Base-by-base conservation (phyloP, 2,797 vertebrate species). In the Lutjanus campechanus region DNA sequence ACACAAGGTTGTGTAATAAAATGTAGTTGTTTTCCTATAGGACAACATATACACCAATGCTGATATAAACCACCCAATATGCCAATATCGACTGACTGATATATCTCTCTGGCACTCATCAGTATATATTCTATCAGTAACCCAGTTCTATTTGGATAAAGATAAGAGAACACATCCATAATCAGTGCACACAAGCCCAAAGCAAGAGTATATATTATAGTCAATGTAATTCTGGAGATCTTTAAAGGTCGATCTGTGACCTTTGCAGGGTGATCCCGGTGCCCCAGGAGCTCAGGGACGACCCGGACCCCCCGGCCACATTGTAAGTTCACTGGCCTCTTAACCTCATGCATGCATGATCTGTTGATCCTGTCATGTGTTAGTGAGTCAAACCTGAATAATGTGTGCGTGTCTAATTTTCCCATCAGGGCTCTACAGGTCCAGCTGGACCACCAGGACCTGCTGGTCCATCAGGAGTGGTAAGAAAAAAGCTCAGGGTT, bases 181-280 rank as follows among this genome's bases (percentile, higher is more conserved):
- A 55, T 66, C 5, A 12, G 29, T 36, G 20, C 20, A 43, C 16
- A 46, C 13, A 71, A 49, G 25, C 22, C 17, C 0, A 36, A 46
- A 47, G 15, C 51, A 17, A 11, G 40, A 49, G 19, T 44, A 16
- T 46, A 50, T 40, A 46, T 61, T 11, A 59, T 15, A 44, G 13
- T 54, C 51, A 75, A n/a, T 67, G 17, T 44, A 41, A 56, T 58
- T 20, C 10, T 71, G 16, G 8, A 61, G 53, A 40, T 22, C 40
- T 72, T 44, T 82, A 68, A 69, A 76, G 19, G 17, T 84, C 13
- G 65, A 22, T 74, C 17, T 82, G 9, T 91, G 41, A 76, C 55
- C 29, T 81, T 79, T 92, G 1, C 81, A 98, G 97, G 97, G 97
- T 53, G 97, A 98, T 67, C 96, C 96, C 0, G 97, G 97, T 51